phyloP scores from a whole-genome alignment of 1,140 invertebrate genomes.

The Scaptomyza hsui region DNA sequence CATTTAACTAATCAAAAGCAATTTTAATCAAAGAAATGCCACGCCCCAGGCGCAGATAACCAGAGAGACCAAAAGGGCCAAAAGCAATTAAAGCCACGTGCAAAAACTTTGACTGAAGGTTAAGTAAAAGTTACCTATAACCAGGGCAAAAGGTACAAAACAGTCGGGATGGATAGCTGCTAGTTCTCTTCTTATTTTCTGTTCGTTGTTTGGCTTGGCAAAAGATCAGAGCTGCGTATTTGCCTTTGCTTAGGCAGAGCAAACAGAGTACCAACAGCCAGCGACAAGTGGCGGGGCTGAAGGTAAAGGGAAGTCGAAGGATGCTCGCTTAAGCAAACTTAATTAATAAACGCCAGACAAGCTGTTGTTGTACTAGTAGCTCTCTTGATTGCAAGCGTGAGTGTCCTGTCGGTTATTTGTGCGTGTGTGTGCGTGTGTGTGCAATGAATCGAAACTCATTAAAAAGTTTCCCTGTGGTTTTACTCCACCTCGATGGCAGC shows the following conservation, averaged over 20 bases:
- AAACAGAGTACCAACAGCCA: constrained; percentile 8
- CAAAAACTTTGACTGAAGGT: constrained; percentile 66
- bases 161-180: constrained; percentile 50
- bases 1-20: constrained; percentile 80
- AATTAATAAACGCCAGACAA: constrained; percentile 69
- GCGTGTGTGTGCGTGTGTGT: constrained; percentile 13
- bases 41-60: constrained; percentile 47
- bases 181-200: constrained; percentile 29
- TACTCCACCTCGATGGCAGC: constrained; percentile 42
- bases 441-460: constrained; percentile 82
- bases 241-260: constrained; percentile 37
- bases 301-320: constrained; percentile 2
- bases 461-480: constrained; percentile 77
- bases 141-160: constrained; percentile 17
- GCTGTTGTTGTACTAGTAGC: constrained; percentile 22
- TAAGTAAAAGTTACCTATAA: constrained; percentile 56
- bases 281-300: constrained; percentile 15
- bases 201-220: constrained; percentile 43
- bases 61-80: constrained; percentile 18
- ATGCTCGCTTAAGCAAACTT: constrained; percentile 73
- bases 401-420: constrained; percentile 9
- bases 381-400: constrained; percentile 43
- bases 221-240: constrained; percentile 54
- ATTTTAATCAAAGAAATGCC: constrained; percentile 72
- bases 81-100: constrained; percentile 78